Evolutionary conservation across 1,140 invertebrate genomes (phyloP), one percentile per base, ranked within the genome.

Genomic region (Eubasilissa regina): DNA sequence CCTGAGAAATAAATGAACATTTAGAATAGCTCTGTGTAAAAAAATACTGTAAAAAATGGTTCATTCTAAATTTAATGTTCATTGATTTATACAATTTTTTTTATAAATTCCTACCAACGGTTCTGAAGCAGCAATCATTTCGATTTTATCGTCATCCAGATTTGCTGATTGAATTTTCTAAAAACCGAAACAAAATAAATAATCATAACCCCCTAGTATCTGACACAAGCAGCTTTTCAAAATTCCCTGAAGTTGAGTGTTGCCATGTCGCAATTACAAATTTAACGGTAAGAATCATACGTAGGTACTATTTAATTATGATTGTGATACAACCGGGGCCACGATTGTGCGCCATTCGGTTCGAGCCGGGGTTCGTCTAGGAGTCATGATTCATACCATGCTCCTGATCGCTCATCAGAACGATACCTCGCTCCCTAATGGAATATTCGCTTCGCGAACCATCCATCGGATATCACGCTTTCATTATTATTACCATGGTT

Each of bases 91-190:
- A 3, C 25, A 35, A 35, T 35, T 35, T 35, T n/a, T 6, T 35
- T 35, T 35, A 35, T 35, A 35, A 3, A 35, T 35, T 43, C 47
- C 73, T 78, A 94, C 95, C 94, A 96, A 91, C 87, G 94, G 93
- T 89, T 94, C 93, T 87, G 93, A 93, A 86, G 93, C 94, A 88
- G 94, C 93, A 87, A 95, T 95, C 94, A 95, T 95, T 86, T 85
- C 91, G 87, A 92, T 90, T 88, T 89, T 91, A 89, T 91, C 91
- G 86, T 92, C 93, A 94, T 94, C 93, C 93, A 94, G 93, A 94
- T 94, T 94, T 93, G 79, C 75, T 47, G 75, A 77, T 75, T 78
- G 77, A 76, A 64, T 76, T 64, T 25, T 64, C 75, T 76, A 12
- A 64, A 66, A 64, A 64, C 9, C 60, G 25, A 64, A 64, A 51